Conservation (phyloP, 2,113 vertebrate species). For the Tautogolabrus adspersus region DNA sequence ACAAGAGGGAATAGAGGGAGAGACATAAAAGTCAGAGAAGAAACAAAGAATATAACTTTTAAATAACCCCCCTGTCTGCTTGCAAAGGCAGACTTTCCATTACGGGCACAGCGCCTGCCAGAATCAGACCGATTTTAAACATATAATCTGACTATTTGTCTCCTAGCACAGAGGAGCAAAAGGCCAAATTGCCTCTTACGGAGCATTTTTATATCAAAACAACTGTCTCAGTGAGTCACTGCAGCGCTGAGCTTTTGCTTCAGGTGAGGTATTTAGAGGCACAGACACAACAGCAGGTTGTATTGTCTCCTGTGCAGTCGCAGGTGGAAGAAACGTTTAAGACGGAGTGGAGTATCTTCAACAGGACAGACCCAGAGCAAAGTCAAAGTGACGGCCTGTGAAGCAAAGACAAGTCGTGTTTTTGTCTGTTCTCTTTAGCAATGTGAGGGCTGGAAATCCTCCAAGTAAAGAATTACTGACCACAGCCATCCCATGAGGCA, state of each 20-base stretch:
- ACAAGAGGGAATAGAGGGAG: not conserved
- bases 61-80: conserved; percentile 33
- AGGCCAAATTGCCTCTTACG: conserved; percentile 66
- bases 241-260: conserved; percentile 16
- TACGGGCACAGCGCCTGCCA: conserved; percentile 19
- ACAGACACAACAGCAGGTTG: conserved; percentile 23
- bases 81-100: conserved; percentile 30
- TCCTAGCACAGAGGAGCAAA: conserved; percentile 38
- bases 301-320: conserved; percentile 18
- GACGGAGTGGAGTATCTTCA: conserved; percentile 44
- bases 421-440: not conserved
- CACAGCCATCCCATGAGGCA: conserved; percentile 3
- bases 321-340: conserved; percentile 34
- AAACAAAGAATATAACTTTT: conserved; percentile 48
- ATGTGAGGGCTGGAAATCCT: conserved; percentile 28
- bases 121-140: conserved; percentile 40
- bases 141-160: conserved; percentile 45
- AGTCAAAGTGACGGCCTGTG: conserved; percentile 42
- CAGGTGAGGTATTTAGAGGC: conserved; percentile 29
- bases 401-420: conserved; percentile 21
- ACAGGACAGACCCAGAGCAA: conserved; percentile 31
- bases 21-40: conserved; percentile 19
- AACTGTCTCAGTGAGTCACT: conserved; percentile 42
- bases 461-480: conserved; percentile 43
- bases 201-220: conserved; percentile 57